These are phyloP conservation scores for Lepilemur septentrionalis DNA, from an alignment of 2,797 vertebrate species.

Conservation along the genomic window DNA sequence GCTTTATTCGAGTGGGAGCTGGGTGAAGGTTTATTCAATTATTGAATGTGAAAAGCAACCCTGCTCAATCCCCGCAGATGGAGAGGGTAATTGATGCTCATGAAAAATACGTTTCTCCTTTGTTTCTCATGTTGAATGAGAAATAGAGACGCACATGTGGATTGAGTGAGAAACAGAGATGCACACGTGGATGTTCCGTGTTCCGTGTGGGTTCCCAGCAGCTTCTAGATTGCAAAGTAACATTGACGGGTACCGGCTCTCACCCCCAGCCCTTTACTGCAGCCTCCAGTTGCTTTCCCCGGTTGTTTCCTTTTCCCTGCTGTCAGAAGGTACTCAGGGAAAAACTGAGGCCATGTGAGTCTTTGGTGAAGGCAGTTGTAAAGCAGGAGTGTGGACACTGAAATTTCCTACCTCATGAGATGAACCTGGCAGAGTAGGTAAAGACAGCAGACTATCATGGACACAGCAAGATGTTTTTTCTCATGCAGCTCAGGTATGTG, in stretches of 20 bases:
- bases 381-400: neutral
- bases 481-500: neutral
- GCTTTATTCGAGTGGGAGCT: neutral
- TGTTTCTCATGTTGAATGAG: neutral
- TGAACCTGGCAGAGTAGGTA: neutral
- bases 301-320: neutral
- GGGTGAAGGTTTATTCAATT: neutral
- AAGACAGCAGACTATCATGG: neutral
- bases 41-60: neutral
- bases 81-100: neutral
- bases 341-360: neutral
- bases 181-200: neutral
- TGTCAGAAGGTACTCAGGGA: neutral
- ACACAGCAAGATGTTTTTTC: neutral
- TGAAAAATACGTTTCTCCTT: neutral
- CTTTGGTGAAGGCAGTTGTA: neutral
- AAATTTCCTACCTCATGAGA: neutral
- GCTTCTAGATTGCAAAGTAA: neutral
- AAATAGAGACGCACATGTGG: neutral
- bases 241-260: neutral
- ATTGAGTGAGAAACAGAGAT: neutral
- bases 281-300: neutral
- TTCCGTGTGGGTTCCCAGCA: neutral
- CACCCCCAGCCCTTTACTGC: too few relatives aligned
- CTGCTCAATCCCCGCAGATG: neutral